Percentiles rank a stretch among this genome's conserved stretches.
Evolutionary conservation across 2,113 vertebrate species (phyloP).

Genomic region (Podarcis raffonei): DNA sequence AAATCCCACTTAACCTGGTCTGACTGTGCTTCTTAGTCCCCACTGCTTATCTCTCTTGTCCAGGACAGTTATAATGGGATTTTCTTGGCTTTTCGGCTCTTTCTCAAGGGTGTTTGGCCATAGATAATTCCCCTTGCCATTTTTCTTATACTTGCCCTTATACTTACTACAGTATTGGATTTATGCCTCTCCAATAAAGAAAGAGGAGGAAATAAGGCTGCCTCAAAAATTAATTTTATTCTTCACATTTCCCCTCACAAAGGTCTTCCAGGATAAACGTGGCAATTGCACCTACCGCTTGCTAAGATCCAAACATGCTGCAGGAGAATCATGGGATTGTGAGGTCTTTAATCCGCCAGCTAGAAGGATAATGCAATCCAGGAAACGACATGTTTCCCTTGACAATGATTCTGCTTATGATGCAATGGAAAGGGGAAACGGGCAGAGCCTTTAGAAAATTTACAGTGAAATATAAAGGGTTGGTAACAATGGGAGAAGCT

Average conservation of each 20-base stretch:
- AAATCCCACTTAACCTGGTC: neutral
- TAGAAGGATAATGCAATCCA: neutral
- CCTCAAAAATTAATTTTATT: neutral
- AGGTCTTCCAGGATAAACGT: neutral
- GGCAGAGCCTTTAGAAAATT: slow-evolving; percentile 9
- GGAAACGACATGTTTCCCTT: neutral
- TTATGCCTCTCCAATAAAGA: neutral
- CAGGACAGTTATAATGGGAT: accelerated
- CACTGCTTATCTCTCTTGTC: neutral
- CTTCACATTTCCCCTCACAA: neutral
- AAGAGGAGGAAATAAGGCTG: slow-evolving; percentile 6
- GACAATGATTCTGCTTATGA: neutral
- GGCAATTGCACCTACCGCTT: neutral
- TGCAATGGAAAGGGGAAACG: slow-evolving; percentile 11
- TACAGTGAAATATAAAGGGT: neutral
- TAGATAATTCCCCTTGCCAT: neutral
- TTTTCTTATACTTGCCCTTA: neutral
- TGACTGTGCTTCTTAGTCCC: slow-evolving; percentile 10
- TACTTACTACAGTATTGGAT: neutral
- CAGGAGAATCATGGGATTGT: neutral
- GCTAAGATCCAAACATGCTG: neutral
- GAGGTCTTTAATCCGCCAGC: neutral
- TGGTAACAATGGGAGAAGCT: neutral
- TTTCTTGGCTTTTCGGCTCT: neutral
- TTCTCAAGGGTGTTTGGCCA: accelerated